Base-by-base conservation (phyloP, 2,797 vertebrate genomes). In the Myioborus melanocephalus region DNA sequence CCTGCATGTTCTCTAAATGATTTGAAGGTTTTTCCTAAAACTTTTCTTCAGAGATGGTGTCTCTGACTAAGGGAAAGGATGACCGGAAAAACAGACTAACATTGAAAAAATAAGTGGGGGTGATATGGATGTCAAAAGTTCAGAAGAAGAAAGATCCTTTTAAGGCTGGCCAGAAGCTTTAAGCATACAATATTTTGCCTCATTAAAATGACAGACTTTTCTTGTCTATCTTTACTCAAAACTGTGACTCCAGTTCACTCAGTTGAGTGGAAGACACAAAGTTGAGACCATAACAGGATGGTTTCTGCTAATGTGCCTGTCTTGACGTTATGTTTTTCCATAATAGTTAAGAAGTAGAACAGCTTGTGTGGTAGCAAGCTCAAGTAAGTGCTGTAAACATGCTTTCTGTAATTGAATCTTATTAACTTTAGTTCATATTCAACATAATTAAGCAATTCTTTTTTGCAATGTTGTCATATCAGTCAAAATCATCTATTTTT, bases 311-410 rank as follows among this genome's bases (percentile, higher is more conserved):
- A 53, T 77, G 37, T 53, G 17, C 11, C 44, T 90, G 64, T 52
- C 55, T 79, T 69, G 41, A 53, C 68, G 49, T 53, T 73, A 6
- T 20, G 22, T 44, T 93, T 95, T 93, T 53, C 75, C 75, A 32
- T 64, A 82, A 77, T 17, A 82, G 59, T 64, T 83, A 87, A 82
- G 68, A 70, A 77, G 39, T 41, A 77, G 60, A 95, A 87, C 89
- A 93, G 88, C 90, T 95, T 95, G 90, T 83, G 68, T 95, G 63
- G 64, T 95, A 92, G 85, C 60, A 95, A 89, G 86, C 92, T 90
- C 66, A 92, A 94, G 83, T 66, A 79, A 95, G 93, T 93, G 75
- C 41, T 70, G 57, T 93, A 95, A 95, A 92, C 78, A 89, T 85
- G 46, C 90, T 95, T 89, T 90, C 82, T 95, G 57, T 93, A 93